Conservation (phyloP, 2,888 invertebrate genomes). For the Crocallis elinguaria region DNA sequence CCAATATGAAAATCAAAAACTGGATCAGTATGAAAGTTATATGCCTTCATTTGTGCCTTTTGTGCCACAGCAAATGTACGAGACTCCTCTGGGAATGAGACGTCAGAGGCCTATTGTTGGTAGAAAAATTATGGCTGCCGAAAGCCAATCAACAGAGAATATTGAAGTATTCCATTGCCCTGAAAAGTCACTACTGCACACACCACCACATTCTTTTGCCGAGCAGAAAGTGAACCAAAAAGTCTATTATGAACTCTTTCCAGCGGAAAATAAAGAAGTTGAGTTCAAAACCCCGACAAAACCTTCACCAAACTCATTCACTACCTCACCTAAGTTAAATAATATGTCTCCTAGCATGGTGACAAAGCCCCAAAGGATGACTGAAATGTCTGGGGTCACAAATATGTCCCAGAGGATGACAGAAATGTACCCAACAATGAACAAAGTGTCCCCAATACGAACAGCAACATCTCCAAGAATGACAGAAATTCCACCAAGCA, state of each 20-base stretch:
- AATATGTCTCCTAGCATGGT: constrained; percentile 3
- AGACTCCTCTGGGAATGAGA: constrained; percentile 42
- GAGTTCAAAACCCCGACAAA: constrained; percentile 51
- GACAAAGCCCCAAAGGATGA: constrained; percentile 3
- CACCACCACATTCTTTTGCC: constrained; percentile 42
- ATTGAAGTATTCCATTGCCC: constrained; percentile 32
- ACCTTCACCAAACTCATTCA: constrained; percentile 12
- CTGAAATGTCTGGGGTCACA: background rate
- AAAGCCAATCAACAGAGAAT: constrained; percentile 29
- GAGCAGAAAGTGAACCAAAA: constrained; percentile 8
- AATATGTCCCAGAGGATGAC: background rate
- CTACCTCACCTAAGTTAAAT: constrained; percentile 7
- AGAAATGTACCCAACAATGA: background rate
- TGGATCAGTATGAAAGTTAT: constrained; percentile 27
- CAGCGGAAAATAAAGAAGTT: constrained; percentile 50
- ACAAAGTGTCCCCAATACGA: background rate
- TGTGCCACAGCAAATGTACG: constrained; percentile 1
- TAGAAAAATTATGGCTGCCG: constrained; percentile 57
- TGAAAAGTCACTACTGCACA: constrained; percentile 30
- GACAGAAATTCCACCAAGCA: background rate
- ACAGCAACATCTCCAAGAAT: background rate
- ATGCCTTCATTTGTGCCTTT: no score
- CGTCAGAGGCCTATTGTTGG: constrained; percentile 65
- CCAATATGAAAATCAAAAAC: background rate
- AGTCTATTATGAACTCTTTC: constrained; percentile 62